Percentiles rank a stretch among this genome's conserved stretches.
phyloP scores from a whole-genome alignment of 2,113 vertebrate species.

The Podarcis muralis region DNA sequence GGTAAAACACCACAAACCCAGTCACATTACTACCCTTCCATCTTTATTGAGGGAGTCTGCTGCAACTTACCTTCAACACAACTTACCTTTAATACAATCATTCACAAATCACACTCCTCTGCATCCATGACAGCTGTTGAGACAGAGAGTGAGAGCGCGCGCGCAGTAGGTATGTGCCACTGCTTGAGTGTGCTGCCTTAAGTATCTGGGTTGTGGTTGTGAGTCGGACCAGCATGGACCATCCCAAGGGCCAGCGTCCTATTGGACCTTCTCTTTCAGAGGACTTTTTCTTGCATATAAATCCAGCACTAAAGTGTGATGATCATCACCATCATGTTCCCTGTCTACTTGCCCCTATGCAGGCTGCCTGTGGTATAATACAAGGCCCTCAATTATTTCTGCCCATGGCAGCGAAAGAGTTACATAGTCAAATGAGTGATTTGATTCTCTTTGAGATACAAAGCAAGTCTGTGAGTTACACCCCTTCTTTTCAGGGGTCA shows the following conservation, averaged over 20 bases:
- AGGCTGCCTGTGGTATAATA: background rate
- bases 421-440: background rate
- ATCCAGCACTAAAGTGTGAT: background rate
- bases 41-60: no score
- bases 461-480: slow-evolving; percentile 8
- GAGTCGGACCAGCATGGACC: no score
- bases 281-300: background rate
- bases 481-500: background rate
- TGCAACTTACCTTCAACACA: no score
- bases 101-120: no score
- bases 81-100: no score
- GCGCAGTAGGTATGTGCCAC: no score
- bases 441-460: background rate
- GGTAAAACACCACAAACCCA: no score
- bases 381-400: background rate
- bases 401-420: background rate
- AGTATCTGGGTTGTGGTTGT: no score
- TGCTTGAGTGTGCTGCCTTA: no score
- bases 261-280: background rate
- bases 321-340: background rate
- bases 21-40: no score
- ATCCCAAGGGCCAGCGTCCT: background rate
- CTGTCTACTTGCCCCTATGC: background rate
- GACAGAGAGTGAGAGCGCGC: no score
- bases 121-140: no score